These are phyloP conservation scores for Lucifuga dentata DNA, from an alignment of 2,113 vertebrate species.

Conservation along the genomic window DNA sequence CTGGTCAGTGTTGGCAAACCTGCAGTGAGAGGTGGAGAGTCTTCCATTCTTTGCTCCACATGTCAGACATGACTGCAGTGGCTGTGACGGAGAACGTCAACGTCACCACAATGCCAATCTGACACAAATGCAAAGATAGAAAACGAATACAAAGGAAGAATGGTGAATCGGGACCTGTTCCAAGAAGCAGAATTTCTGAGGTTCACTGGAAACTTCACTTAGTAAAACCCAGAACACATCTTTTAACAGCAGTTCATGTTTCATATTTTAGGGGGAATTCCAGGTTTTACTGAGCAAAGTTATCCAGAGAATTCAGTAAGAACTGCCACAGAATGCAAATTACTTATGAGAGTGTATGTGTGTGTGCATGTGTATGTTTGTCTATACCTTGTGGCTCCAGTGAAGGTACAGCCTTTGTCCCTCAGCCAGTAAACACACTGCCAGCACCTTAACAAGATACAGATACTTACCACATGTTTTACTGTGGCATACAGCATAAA, in stretches of 20 bases:
- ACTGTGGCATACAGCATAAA: no score
- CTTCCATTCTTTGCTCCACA: constrained; percentile 87
- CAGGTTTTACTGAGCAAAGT: no score
- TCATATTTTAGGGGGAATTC: no score
- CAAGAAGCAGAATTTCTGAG: no score
- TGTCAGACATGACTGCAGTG: constrained; percentile 79
- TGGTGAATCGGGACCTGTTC: no score
- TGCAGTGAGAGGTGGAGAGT: constrained; percentile 88
- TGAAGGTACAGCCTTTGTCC: constrained; percentile 89
- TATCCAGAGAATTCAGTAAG: no score
- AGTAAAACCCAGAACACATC: no score
- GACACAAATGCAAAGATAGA: not conserved
- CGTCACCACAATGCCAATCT: constrained; percentile 86
- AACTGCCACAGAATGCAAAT: no score
- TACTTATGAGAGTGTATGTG: constrained; percentile 10
- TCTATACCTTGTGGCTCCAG: constrained; percentile 90
- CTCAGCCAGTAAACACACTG: constrained; percentile 88
- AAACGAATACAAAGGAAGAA: not conserved
- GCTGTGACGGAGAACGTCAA: constrained; percentile 80
- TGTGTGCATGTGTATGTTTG: constrained; percentile 1
- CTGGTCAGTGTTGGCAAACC: constrained; percentile 71
- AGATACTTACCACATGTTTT: not conserved
- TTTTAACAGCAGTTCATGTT: no score
- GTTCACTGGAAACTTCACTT: no score
- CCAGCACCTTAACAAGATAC: constrained; percentile 82